Conservation (phyloP, 2,888 invertebrate species). For the Myopa testacea region DNA sequence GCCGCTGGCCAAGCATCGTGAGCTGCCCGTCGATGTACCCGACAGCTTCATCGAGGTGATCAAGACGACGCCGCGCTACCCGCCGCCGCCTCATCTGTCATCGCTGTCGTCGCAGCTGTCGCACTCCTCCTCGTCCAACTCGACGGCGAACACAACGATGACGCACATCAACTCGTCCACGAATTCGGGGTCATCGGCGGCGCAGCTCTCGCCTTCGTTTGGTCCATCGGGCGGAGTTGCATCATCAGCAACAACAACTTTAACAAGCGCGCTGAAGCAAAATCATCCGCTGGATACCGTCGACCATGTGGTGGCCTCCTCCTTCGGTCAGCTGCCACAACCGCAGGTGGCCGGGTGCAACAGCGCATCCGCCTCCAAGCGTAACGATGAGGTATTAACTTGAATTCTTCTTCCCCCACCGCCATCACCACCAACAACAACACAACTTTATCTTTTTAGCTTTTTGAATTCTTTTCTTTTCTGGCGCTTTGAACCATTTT, state of each 20-base stretch:
- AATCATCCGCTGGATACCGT: not conserved
- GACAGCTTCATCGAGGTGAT: constrained; percentile 87
- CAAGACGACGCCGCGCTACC: constrained; percentile 80
- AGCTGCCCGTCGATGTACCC: constrained; percentile 89
- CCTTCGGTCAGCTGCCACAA: constrained; percentile 50
- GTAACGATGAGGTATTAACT: constrained; percentile 61
- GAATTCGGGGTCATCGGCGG: constrained; percentile 40
- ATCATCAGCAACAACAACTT: not conserved
- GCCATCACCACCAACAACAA: no score
- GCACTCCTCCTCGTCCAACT: constrained; percentile 58
- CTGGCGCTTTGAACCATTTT: not conserved
- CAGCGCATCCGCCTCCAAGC: constrained; percentile 46
- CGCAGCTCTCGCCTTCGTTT: not conserved
- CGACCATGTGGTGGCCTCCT: not conserved
- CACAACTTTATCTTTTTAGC: not conserved
- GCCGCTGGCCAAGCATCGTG: constrained; percentile 68
- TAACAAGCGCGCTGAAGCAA: not conserved
- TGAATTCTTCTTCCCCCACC: constrained; percentile 29
- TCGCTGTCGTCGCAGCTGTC: constrained; percentile 62
- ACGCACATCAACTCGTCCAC: constrained; percentile 51
- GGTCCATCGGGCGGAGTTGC: constrained; percentile 10
- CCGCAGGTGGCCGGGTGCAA: constrained; percentile 54
- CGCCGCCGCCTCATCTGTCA: constrained; percentile 70
- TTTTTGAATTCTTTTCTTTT: not conserved
- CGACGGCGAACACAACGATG: constrained; percentile 59